phyloP scores from a whole-genome alignment of 2,113 vertebrate species.

The Puntigrus tetrazona region DNA sequence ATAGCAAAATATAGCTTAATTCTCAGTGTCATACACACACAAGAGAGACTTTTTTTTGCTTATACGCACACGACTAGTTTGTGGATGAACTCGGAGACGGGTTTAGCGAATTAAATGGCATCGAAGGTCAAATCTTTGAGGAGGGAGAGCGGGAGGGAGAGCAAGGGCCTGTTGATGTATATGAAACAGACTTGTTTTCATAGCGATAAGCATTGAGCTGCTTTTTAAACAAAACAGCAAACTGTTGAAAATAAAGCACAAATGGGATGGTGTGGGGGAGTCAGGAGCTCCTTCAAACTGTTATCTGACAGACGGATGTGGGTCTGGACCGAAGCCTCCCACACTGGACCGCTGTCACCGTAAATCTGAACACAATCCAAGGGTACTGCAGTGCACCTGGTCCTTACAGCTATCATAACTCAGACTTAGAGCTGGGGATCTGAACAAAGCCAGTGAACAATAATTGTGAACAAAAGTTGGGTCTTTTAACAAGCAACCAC shows the following conservation, averaged over 20 bases:
- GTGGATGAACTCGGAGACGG: constrained; percentile 22
- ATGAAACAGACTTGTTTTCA: constrained; percentile 32
- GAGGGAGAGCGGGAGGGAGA: not conserved
- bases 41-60: not conserved
- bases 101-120: constrained; percentile 39
- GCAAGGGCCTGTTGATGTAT: not conserved
- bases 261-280: not conserved
- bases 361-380: not conserved
- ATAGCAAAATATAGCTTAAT: not conserved
- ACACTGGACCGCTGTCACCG: not conserved
- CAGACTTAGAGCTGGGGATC: not conserved
- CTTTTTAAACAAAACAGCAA: not conserved
- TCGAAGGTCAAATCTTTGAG: constrained; percentile 40
- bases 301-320: constrained; percentile 1
- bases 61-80: not conserved
- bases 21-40: not conserved
- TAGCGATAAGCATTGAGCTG: not conserved
- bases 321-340: not conserved
- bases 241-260: not conserved
- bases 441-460: not conserved
- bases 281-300: not conserved
- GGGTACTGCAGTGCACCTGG: no score
- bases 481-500: not conserved
- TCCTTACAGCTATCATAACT: not conserved
- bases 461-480: not conserved